Base-by-base conservation (phyloP, 2,888 invertebrate species). In the Miltochrista miniata region DNA sequence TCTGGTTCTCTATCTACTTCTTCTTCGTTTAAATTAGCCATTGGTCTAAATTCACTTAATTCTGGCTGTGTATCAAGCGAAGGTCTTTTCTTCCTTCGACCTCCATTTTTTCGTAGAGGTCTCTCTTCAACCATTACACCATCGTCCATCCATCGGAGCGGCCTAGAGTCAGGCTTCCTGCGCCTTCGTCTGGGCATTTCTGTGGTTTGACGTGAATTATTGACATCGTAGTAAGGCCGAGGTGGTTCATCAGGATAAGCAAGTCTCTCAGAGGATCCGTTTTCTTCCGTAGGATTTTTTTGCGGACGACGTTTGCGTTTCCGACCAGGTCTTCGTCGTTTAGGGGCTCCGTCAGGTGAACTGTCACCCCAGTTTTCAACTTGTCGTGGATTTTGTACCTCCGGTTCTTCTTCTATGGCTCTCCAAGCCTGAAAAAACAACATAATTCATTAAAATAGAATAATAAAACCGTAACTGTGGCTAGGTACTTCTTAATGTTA, bases 271-370 rank as follows among this genome's bases (percentile, higher is more conserved):
- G 74, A 70, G 15, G 74, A 64, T 39, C 67, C 64, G 8, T 72
- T 56, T 31, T 80, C 81, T 42, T 81, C 83, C 13, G 64, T 58
- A 8, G 73, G 57, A 4, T 59, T 50, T 24, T 74, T 61, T 48
- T 90, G 88, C n/a, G 94, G 94, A 40, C 93, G 89, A 50, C 94
- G 89, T 80, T 94, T 94, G 50, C 94, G 90, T 82, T 94, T 94
- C 10, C 94, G 90, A 1, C 82, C 82, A 9, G 85, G 72, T 59
- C 93, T 81, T 34, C 93, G 82, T 5, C 92, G 83, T 68, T 88
- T 87, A 5, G 86, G 82, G 0, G 74, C 69, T 49, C 84, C 83
- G 29, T 85, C 85, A 24, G 77, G 70, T 12, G 74, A 68, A 2
- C 71, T 76, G 34, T 80, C 79, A n/a, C 81, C 81, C 89, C 90